Evolutionary conservation across 2,888 invertebrate genomes (phyloP).

Genomic region (Caenorhabditis japonica): DNA sequence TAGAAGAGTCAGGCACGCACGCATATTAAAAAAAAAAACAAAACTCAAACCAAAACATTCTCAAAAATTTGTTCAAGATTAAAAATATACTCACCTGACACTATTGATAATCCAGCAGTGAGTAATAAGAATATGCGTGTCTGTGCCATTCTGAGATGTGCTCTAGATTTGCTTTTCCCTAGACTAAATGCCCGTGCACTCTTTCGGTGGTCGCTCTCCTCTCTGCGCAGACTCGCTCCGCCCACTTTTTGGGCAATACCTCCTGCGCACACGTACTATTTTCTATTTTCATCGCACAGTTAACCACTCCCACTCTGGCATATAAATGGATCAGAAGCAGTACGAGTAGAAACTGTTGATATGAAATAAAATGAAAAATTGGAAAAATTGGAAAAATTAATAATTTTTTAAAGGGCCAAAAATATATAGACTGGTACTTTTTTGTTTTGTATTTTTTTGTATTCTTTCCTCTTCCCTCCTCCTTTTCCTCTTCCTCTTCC

Average conservation of each 20-base stretch:
- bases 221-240: conserved; percentile 31
- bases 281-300: conserved; percentile 12
- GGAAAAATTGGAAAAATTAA: background rate
- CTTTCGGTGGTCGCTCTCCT: conserved; percentile 31
- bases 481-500: too few species aligned
- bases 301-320: too few species aligned
- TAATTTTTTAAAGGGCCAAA: background rate
- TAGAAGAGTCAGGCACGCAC: too few species aligned
- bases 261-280: conserved; percentile 15
- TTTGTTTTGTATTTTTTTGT: too few species aligned
- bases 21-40: too few species aligned
- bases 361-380: too few species aligned
- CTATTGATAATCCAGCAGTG: background rate
- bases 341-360: too few species aligned
- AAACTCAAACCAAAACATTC: too few species aligned
- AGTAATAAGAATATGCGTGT: conserved; percentile 2
- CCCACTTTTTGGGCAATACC: conserved; percentile 32
- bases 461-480: too few species aligned
- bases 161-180: conserved; percentile 15
- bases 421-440: background rate
- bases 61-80: too few species aligned
- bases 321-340: too few species aligned
- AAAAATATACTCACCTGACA: conserved; percentile 34
- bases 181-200: conserved; percentile 25
- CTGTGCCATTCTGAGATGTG: conserved; percentile 13